A percentile compares a stretch with the other conserved stretches of the same genome.
phyloP scores from a whole-genome alignment of 2,113 vertebrate genomes.

The Tinamus guttatus region DNA sequence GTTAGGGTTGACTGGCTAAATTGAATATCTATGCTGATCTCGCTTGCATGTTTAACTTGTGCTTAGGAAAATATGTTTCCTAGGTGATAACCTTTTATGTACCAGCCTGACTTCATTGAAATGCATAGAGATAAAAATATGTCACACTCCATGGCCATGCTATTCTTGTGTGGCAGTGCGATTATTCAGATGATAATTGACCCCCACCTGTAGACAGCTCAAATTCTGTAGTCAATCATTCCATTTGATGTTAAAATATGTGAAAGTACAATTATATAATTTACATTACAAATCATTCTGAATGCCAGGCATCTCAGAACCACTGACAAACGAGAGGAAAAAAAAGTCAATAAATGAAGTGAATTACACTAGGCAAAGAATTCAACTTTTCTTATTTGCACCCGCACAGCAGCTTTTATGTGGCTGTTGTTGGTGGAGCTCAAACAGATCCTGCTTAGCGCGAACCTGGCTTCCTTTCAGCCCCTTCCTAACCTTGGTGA shows the following conservation, averaged over 20 bases:
- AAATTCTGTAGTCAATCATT: constrained; percentile 98
- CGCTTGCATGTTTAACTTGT: constrained; percentile 99
- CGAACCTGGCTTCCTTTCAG: constrained; percentile 33
- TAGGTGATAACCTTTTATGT: constrained; percentile 99
- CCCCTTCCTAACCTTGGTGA: constrained; percentile 29
- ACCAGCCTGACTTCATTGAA: constrained; percentile 99
- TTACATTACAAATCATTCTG: constrained; percentile 98
- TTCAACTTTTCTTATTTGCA: constrained; percentile 80
- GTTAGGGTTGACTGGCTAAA: constrained; percentile 99
- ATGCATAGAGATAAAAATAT: constrained; percentile 99
- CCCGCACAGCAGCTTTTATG: constrained; percentile 72
- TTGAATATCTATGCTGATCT: constrained; percentile 99
- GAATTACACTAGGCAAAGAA: constrained; percentile 90
- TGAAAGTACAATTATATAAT: constrained; percentile 93
- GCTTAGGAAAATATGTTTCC: constrained; percentile 99
- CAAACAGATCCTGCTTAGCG: constrained; percentile 37
- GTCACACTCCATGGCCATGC: constrained; percentile 94
- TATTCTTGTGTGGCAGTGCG: constrained; percentile 89
- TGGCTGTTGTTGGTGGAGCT: constrained; percentile 53
- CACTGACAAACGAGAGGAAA: constrained; percentile 80
- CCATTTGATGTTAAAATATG: constrained; percentile 96
- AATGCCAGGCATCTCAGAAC: constrained; percentile 94
- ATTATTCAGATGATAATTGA: constrained; percentile 99
- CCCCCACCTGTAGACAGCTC: constrained; percentile 97
- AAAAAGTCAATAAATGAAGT: constrained; percentile 87